These are phyloP conservation scores for Sminthurides aquaticus DNA, from an alignment of 2,888 invertebrate species.

Conservation along the genomic window DNA sequence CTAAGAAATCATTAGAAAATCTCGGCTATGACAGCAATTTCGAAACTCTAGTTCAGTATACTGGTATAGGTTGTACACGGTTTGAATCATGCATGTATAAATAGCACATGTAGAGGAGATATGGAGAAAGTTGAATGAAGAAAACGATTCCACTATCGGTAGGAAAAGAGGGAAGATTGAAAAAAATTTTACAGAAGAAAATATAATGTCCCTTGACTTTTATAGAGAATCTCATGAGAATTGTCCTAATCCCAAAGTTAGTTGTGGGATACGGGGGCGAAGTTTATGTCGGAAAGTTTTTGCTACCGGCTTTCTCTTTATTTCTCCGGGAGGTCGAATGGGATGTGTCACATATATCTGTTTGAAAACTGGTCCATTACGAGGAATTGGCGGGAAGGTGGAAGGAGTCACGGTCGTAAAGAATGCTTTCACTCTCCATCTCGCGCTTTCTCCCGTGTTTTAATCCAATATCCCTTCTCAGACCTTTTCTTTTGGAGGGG, in stretches of 20 bases:
- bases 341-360: constrained; percentile 32
- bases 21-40: too few species aligned
- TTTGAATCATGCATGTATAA: too few species aligned
- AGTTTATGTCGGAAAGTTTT: neutral
- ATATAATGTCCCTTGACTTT: constrained; percentile 37
- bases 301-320: constrained; percentile 1
- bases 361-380: constrained; percentile 20
- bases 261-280: neutral
- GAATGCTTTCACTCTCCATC: constrained; percentile 5
- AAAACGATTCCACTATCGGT: neutral
- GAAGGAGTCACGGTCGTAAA: too few species aligned
- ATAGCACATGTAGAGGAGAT: too few species aligned
- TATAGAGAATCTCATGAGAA: constrained; percentile 34
- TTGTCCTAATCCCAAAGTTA: constrained; percentile 31
- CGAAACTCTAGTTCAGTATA: too few species aligned
- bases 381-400: neutral
- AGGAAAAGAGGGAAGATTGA: too few species aligned
- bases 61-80: too few species aligned
- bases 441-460: too few species aligned
- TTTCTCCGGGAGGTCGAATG: constrained; percentile 4
- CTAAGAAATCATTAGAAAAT: too few species aligned
- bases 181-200: constrained; percentile 14
- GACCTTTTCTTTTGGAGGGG: too few species aligned
- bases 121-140: neutral
- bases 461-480: too few species aligned